Evolutionary conservation across 2,113 vertebrate species (phyloP), one percentile per base, ranked within the genome.

Genomic region (Oncorhynchus clarkii): DNA sequence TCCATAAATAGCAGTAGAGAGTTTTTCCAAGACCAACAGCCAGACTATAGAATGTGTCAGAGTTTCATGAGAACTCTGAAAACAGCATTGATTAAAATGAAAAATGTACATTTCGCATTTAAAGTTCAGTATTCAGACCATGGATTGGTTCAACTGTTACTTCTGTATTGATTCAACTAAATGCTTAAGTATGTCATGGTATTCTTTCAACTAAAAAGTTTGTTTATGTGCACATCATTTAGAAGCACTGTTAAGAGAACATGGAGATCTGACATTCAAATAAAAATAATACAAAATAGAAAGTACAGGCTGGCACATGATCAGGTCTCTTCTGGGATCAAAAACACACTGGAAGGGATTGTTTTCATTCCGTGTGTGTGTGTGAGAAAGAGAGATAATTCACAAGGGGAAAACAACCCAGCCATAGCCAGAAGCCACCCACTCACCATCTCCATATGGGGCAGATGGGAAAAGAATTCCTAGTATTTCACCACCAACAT

Each of bases 221-320:
- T 62, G n/a, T 22, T 62, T 7, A 8, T 22, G n/a, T 22, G 59
- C 11, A 62, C n/a, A n/a, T 22, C 0, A 62, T 62, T 62, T 62
- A 62, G n/a, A 62, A 22, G n/a, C n/a, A 5, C n/a, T 24, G 5
- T 16, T 62, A 67, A 11, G 9, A 45, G 4, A 0, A 62, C n/a
- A 22, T 24, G 20, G 20, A 11, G n/a, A 62, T 62, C 20, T 62
- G 6, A 62, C 59, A 62, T 8, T 20, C 1, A 27, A 51, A 62
- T 11, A 24, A 51, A n/a, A n/a, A 11, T 1, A 7, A 67, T 18
- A 39, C 54, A 71, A 16, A 26, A 26, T 34, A 7, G 8, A 16
- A 39, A 77, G 12, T 4, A 45, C 84, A 83, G 69, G 77, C 67
- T n/a, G 74, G 59, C 75, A 82, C 80, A 82, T 83, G 84, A 86